These are phyloP conservation scores for Cantharis lateralis DNA, from an alignment of 2,888 invertebrate species.

Conservation along the genomic window DNA sequence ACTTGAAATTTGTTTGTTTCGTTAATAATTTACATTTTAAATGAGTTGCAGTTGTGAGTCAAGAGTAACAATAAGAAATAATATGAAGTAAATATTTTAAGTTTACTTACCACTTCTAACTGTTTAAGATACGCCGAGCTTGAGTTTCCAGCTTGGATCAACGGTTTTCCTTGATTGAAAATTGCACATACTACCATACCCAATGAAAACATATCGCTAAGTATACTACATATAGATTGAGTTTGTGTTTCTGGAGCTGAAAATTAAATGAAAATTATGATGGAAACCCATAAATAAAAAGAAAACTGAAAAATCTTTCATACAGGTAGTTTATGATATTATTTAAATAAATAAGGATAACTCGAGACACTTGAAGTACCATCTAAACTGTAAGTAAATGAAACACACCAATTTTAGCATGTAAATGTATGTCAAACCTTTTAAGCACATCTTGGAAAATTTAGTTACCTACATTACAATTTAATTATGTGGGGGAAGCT, in stretches of 20 bases:
- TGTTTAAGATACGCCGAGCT: conserved; percentile 88
- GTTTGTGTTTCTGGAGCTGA: conserved; percentile 93
- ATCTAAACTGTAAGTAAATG: not conserved
- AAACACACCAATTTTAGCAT: not conserved
- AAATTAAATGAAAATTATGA: conserved; percentile 31
- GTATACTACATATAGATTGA: conserved; percentile 78
- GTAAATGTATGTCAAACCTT: not conserved
- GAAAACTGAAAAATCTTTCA: not conserved
- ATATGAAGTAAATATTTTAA: not conserved
- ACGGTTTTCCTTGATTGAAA: conserved; percentile 86
- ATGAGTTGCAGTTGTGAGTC: not conserved
- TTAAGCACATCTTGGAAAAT: not conserved
- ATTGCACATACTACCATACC: conserved; percentile 93
- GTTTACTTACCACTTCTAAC: conserved; percentile 79
- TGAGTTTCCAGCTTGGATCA: conserved; percentile 91
- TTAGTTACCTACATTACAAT: not conserved
- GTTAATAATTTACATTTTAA: not conserved
- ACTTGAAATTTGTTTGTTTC: too few relatives aligned
- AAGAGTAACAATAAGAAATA: not conserved
- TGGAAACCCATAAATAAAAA: not conserved
- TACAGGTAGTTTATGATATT: too few relatives aligned
- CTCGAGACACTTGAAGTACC: not conserved
- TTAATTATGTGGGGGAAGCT: not conserved
- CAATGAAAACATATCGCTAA: conserved; percentile 95
- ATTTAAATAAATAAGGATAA: not conserved